Evolutionary conservation across 1,140 invertebrate species (phyloP), one percentile per base, ranked within the genome.

Genomic region (Octopus bimaculoides): DNA sequence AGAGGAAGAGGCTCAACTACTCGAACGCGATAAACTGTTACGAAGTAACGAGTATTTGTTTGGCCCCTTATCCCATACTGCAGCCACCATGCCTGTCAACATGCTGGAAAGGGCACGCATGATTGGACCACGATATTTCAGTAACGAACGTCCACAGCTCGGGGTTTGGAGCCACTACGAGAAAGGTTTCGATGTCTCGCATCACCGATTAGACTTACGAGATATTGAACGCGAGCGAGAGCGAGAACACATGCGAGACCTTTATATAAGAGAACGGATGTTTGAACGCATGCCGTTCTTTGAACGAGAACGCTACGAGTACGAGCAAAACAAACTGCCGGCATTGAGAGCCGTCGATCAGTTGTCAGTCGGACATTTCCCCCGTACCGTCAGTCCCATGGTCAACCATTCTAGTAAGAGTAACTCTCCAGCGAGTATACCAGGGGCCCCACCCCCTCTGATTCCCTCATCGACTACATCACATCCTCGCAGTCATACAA

Each of bases 131-230:
- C 53, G 71, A 10, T 78, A 77, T 71, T 71, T 75, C 52, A 55
- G 54, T 26, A 26, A 66, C 17, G 79, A 77, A 54, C 41, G 77
- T 12, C 79, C 84, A 20, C 82, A 80, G 17, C 82, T 83, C 10
- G 77, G 80, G 17, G 76, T 86, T 81, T 86, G 85, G 85, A 85
- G 81, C 61, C 84, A 83, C 17, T 85, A 86, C 83, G 86, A 87
- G 26, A 86, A 85, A 74, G 75, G 81, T 20, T 56, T 80, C 26
- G 78, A 79, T 54, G 75, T 84, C 12, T 82, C 80, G 76, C 84
- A 85, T 10, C 82, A 83, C 66, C 69, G 79, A 53, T 61, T 84
- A 10, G 80, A 84, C n/a, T 52, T 87, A 8, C 85, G 85, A 56
- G 54, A 84, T 77, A 71, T 71, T 71, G 86, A 87, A 77, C 81